Conservation (phyloP, 35 echinoderm and acorn worm genomes). For the Acanthaster planci region DNA sequence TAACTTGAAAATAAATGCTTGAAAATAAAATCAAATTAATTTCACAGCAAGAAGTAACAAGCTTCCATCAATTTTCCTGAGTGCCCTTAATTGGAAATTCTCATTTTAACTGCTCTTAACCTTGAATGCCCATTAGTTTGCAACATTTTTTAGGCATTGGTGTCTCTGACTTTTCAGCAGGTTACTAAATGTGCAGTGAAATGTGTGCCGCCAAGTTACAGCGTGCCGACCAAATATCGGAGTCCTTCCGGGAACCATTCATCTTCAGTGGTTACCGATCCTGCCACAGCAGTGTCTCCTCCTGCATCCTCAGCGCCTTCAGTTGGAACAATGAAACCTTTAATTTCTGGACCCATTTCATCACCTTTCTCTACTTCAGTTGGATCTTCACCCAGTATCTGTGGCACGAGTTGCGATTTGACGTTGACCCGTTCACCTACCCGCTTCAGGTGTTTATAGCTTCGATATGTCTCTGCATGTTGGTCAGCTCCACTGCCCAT, state of each 20-base stretch:
- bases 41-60: too few relatives aligned
- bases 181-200: neutral
- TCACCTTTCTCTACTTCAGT: conserved; percentile 57
- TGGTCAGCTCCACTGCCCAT: conserved; percentile 67
- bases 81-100: too few relatives aligned
- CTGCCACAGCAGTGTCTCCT: conserved; percentile 48
- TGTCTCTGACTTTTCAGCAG: too few relatives aligned
- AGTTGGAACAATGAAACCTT: conserved; percentile 86
- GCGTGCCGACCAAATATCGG: conserved; percentile 63
- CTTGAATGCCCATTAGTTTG: too few relatives aligned
- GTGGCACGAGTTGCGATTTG: neutral
- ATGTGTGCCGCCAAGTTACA: conserved; percentile 81
- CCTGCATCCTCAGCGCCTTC: conserved; percentile 77
- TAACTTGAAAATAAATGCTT: too few relatives aligned
- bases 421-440: conserved; percentile 69
- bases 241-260: conserved; percentile 83
- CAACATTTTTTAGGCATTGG: too few relatives aligned
- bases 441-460: conserved; percentile 60
- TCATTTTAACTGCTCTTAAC: too few relatives aligned
- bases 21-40: too few relatives aligned
- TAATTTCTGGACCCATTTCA: conserved; percentile 94
- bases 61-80: too few relatives aligned
- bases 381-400: conserved; percentile 45
- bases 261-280: conserved; percentile 84
- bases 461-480: conserved; percentile 62